Evolutionary conservation across 2,797 vertebrate genomes (phyloP).

Genomic region (Propithecus perrieri): DNA sequence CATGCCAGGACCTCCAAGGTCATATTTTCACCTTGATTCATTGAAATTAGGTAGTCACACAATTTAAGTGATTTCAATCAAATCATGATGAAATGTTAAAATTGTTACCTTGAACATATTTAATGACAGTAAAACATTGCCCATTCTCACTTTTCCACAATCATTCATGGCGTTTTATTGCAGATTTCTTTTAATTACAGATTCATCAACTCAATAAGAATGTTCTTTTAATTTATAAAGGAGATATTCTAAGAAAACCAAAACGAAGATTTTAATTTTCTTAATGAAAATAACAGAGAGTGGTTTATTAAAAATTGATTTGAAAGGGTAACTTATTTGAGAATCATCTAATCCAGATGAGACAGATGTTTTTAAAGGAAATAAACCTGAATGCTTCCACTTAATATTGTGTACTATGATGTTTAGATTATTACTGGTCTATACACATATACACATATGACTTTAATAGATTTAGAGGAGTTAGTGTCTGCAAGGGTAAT

Average conservation of each 20-base stretch:
- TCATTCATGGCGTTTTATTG: slow-evolving; percentile 39
- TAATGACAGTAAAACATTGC: slow-evolving; percentile 23
- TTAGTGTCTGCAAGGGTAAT: background rate
- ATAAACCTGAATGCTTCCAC: background rate
- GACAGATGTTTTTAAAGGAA: slow-evolving; percentile 21
- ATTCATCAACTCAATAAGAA: slow-evolving; percentile 2
- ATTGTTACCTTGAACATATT: slow-evolving; percentile 17
- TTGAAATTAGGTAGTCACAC: slow-evolving; percentile 77
- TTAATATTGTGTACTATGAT: background rate
- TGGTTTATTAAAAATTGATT: slow-evolving; percentile 30
- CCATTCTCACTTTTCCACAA: background rate
- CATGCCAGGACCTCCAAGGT: slow-evolving; percentile 76
- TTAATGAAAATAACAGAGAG: background rate
- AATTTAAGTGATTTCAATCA: slow-evolving; percentile 54
- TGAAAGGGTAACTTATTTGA: slow-evolving; percentile 6
- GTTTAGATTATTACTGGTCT: background rate
- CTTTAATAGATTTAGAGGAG: slow-evolving; percentile 19
- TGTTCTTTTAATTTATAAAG: background rate
- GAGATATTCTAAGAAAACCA: background rate
- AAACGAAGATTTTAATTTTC: slow-evolving; percentile 50
- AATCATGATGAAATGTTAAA: slow-evolving; percentile 55
- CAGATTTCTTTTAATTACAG: background rate
- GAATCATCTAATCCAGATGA: slow-evolving; percentile 34
- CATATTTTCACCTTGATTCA: slow-evolving; percentile 78
- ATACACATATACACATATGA: background rate